Evolutionary conservation across 2,113 vertebrate genomes (phyloP), one percentile per base, ranked within the genome.

Genomic region (Ascaphus truei): DNA sequence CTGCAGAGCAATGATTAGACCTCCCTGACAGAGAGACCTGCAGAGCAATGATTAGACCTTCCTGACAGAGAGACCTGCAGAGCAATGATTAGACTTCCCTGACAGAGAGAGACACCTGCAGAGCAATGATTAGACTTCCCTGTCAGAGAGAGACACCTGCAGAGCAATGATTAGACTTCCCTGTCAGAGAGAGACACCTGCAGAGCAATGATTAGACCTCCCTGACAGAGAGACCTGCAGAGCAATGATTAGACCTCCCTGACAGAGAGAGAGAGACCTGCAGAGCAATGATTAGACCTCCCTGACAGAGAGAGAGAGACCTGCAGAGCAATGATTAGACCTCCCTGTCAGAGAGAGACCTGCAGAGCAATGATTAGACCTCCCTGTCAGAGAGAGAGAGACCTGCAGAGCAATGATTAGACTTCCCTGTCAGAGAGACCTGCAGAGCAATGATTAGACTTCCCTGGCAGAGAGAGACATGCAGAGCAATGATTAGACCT

Each of bases 361-460:
- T n/a, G n/a, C n/a, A n/a, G n/a, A n/a, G n/a, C n/a, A n/a, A n/a
- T n/a, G n/a, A n/a, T n/a, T n/a, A n/a, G n/a, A n/a, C 18, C 30
- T 56, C 51, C 26, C 9, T 39, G 10, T 18, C n/a, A n/a, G n/a
- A n/a, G n/a, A n/a, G 11, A 23, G 31, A 26, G 16, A 9, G 30
- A 18, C 41, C 65, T 50, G 43, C 55, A 29, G 55, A 39, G 64
- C 18, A 27, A 23, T 69, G 56, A 69, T 69, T 60, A 69, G 43
- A 22, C 30, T 60, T 50, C 12, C 3, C 55, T 59, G 53, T 57
- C 22, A n/a, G n/a, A 13, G 23, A 30, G 31, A 26, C 30, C 33
- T 22, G 66, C 34, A 7, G 31, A 11, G 43, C 29, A 50, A 13
- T 3, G 55, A 59, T 59, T 51, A 69, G 43, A 9, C 51, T 51